These are phyloP conservation scores for Drosophila trichaetosa DNA, from an alignment of 2,888 invertebrate species.

Conservation along the genomic window DNA sequence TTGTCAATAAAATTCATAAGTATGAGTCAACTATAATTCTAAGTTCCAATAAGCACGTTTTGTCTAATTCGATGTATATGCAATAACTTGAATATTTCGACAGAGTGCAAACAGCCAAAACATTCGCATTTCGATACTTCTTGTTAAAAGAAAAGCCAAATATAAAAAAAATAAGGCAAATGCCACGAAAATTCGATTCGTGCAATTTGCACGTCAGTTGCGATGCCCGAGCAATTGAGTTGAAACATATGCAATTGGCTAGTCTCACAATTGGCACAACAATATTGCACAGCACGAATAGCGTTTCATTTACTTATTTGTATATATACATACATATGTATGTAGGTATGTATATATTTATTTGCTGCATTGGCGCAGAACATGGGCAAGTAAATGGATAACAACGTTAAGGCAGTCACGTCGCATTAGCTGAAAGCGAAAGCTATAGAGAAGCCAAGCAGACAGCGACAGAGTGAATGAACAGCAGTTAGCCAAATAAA, in stretches of 20 bases:
- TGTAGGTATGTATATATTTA: constrained; percentile 5
- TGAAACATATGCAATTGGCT: constrained; percentile 32
- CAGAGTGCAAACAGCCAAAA: constrained; percentile 5
- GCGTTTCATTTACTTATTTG: constrained; percentile 42
- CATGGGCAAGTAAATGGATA: constrained; percentile 57
- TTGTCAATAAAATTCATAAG: constrained; percentile 3
- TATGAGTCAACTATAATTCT: constrained; percentile 18
- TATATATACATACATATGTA: constrained; percentile 2
- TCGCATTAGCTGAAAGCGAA: constrained; percentile 68
- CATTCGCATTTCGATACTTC: constrained; percentile 30
- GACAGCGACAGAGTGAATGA: constrained; percentile 26
- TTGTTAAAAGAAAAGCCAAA: constrained; percentile 40
- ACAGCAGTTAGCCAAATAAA: constrained; percentile 55
- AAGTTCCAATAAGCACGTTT: neutral
- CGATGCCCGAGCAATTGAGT: constrained; percentile 30
- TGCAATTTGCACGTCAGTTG: constrained; percentile 43
- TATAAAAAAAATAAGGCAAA: constrained; percentile 18
- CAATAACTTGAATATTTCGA: constrained; percentile 2
- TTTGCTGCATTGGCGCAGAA: constrained; percentile 58
- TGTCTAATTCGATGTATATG: constrained; percentile 1
- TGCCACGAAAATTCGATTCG: constrained; percentile 17
- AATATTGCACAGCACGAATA: constrained; percentile 44
- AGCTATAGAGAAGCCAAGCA: constrained; percentile 51
- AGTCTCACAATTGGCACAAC: constrained; percentile 52
- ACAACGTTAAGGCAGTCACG: constrained; percentile 65